Evolutionary conservation across 2,797 vertebrate species (phyloP).

Genomic region (Rhabdophis nuchalis): DNA sequence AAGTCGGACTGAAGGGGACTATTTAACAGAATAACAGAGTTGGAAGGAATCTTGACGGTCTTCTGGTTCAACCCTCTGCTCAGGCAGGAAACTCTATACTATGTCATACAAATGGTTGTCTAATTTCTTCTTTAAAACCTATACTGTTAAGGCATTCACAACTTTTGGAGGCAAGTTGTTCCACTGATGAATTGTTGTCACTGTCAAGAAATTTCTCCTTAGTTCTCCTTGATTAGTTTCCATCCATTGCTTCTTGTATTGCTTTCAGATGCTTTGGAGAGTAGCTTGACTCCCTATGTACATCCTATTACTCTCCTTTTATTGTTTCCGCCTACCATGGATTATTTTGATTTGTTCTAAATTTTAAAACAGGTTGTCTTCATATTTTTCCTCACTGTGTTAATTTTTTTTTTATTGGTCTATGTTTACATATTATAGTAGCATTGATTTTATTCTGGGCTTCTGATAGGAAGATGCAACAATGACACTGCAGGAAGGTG

Average conservation of each 20-base stretch:
- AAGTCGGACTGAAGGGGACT: neutral
- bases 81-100: too few relatives aligned
- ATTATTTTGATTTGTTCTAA: neutral
- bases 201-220: too few relatives aligned
- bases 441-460: neutral
- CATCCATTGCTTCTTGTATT: too few relatives aligned
- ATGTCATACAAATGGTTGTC: too few relatives aligned
- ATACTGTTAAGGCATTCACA: too few relatives aligned
- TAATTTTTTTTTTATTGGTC: neutral
- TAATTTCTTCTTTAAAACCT: too few relatives aligned
- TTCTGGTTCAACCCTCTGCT: too few relatives aligned
- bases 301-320: neutral
- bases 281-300: neutral
- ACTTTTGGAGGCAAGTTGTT: too few relatives aligned
- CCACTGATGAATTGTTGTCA: too few relatives aligned
- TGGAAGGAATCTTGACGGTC: too few relatives aligned
- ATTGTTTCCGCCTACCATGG: neutral
- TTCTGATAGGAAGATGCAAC: neutral
- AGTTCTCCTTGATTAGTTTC: too few relatives aligned
- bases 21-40: neutral
- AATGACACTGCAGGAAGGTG: neutral
- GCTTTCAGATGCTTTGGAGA: too few relatives aligned
- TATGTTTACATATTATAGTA: neutral
- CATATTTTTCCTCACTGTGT: neutral
- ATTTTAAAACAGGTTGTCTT: neutral